Percentiles rank a stretch among this genome's conserved stretches.
Evolutionary conservation across 1,140 invertebrate species (phyloP).

Genomic region (Schlechtendalia chinensis): DNA sequence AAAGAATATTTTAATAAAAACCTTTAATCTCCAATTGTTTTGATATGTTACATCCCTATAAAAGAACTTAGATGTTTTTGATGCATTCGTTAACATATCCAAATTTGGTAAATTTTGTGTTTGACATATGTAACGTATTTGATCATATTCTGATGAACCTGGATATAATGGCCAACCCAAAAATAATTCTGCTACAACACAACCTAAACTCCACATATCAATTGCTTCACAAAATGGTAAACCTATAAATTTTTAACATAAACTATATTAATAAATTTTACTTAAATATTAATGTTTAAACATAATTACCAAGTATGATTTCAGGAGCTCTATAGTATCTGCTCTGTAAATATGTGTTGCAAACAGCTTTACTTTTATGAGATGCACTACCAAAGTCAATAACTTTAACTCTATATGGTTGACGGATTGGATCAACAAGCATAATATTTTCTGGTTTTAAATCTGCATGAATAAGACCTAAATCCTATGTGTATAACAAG

Average conservation of each 20-base stretch:
- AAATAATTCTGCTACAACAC: slow-evolving; percentile 98
- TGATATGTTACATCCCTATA: slow-evolving; percentile 95
- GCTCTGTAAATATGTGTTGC: slow-evolving; percentile 98
- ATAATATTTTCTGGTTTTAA: slow-evolving; percentile 99
- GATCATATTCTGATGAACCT: slow-evolving; percentile 99
- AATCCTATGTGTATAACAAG: slow-evolving; percentile 73
- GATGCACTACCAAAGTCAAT: slow-evolving; percentile 99
- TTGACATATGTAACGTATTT: slow-evolving; percentile 85
- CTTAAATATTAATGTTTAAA: neutral
- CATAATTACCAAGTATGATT: slow-evolving; percentile 80
- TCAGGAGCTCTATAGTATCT: slow-evolving; percentile 99
- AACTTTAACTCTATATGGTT: slow-evolving; percentile 96
- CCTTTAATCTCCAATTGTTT: slow-evolving; percentile 89
- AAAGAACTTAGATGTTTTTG: slow-evolving; percentile 98
- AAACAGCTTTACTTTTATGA: slow-evolving; percentile 98
- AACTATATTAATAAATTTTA: slow-evolving; percentile 16
- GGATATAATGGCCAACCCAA: slow-evolving; percentile 99
- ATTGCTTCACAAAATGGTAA: slow-evolving; percentile 99
- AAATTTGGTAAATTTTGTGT: slow-evolving; percentile 78
- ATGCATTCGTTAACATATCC: slow-evolving; percentile 97
- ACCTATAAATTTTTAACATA: slow-evolving; percentile 56
- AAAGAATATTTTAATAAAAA: slow-evolving; percentile 51
- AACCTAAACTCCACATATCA: slow-evolving; percentile 99
- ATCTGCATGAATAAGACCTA: slow-evolving; percentile 98
- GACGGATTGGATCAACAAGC: slow-evolving; percentile 95